Evolutionary conservation across 2,888 invertebrate species (phyloP), one percentile per base, ranked within the genome.

Genomic region (Blastobasis lacticolella): DNA sequence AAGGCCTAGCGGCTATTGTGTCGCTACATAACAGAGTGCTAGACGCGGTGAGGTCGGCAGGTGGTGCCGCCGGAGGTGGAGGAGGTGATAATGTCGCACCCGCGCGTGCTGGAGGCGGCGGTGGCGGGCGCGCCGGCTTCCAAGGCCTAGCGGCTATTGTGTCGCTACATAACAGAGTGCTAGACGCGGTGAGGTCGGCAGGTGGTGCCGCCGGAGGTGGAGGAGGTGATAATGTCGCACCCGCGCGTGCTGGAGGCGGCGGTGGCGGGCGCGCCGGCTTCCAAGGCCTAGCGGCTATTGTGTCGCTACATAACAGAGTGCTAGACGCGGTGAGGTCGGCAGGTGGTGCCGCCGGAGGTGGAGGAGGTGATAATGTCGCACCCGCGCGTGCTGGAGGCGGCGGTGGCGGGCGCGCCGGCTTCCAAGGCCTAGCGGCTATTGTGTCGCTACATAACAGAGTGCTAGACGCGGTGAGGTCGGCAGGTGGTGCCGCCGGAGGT

Each of bases 401-500:
- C 71, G 37, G 85, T 87, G n/a, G 72, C 78, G 0, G 71, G 77
- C 6, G 51, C 82, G 0, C 60, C 68, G 0, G 41, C 7, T 47
- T 10, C 1, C 23, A 23, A 23, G 23, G 36, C 9, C 36, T 7
- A 10, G 8, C 38, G 7, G 8, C 36, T 45, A 23, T 36, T 38
- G n/a, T 46, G 50, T 9, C 8, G 40, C 4, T 53, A 74, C 73
- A 54, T 75, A 10, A 6, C 61, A 38, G 41, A 41, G 6, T 41
- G 41, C 8, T 6, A 9, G 9, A 41, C 6, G 41, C 41, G 9
- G 41, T 8, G 10, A 43, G 5, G 43, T 5, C 37, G 10, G 68
- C 59, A 87, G 87, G 61, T 87, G 42, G 43, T 71, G 6, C 83
- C 86, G 4, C 56, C 67, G 1, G 84, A 85, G 54, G 3, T 86